These are phyloP conservation scores for Ciconia nigra DNA, from an alignment of 2,797 vertebrate species.

Conservation along the genomic window DNA sequence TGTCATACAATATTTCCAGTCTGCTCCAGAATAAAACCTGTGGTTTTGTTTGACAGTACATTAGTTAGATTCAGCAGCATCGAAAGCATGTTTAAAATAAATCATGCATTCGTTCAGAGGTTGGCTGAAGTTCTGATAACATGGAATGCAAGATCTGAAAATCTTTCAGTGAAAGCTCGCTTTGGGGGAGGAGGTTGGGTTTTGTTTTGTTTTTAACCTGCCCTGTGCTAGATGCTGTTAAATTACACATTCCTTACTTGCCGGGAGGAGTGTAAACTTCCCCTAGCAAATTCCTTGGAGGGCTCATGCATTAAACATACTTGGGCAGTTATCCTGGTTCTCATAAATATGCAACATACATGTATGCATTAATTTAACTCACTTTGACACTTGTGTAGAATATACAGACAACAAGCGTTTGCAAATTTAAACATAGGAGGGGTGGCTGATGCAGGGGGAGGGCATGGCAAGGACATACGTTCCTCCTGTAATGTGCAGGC, in stretches of 20 bases:
- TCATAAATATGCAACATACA: conserved; percentile 32
- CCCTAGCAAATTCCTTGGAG: conserved; percentile 32
- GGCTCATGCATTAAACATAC: conserved; percentile 23
- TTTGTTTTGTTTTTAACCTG: conserved; percentile 52
- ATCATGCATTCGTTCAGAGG: not conserved
- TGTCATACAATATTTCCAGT: conserved; percentile 18
- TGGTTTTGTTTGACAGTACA: conserved; percentile 11
- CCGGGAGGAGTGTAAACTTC: conserved; percentile 33
- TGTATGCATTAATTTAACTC: not conserved
- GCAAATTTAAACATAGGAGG: not conserved
- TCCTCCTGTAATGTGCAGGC: not conserved
- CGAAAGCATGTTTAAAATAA: not conserved
- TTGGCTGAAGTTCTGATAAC: not conserved
- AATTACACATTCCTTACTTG: conserved; percentile 35
- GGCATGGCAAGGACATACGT: not conserved
- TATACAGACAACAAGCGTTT: not conserved
- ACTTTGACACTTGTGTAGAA: conserved; percentile 2
- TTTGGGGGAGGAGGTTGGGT: not conserved
- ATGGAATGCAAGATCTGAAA: not conserved
- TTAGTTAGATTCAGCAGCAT: not conserved
- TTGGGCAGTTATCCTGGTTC: conserved; percentile 11
- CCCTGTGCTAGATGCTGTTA: not conserved
- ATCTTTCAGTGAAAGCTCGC: not conserved
- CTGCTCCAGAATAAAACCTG: conserved; percentile 28
- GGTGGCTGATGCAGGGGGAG: not conserved